Base-by-base conservation (phyloP, 2,888 invertebrate genomes). In the Lasioglossum villosulum region DNA sequence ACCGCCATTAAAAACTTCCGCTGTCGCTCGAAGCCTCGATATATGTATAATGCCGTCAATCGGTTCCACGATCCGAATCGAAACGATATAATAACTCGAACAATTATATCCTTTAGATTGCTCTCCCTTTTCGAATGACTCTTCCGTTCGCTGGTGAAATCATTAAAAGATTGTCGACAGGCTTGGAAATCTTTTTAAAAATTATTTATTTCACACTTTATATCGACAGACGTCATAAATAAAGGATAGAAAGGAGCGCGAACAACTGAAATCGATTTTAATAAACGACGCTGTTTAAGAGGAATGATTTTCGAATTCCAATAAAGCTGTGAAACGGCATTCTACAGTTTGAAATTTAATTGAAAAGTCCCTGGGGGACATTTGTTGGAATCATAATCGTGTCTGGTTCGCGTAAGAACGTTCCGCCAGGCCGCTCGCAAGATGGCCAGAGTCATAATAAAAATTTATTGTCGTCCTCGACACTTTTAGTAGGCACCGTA, bases 401-500 rank as follows among this genome's bases (percentile, higher is more conserved):
- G 34, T 23, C 30, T 27, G 42, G 37, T 34, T 14, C 23, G 34
- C 42, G 12, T 16, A n/a, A 48, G 78, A 45, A 56, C 75, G 34
- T 39, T 27, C 27, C 34, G 23, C 30, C n/a, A 56, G 42, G 59
- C n/a, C 14, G 19, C 63, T 37, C 68, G 23, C 37, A 37, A 68
- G 68, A 68, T 39, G 68, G 68, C 52, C 34, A 34, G 45, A 72
- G 76, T 71, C 73, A 73, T 75, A 71, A 78, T 68, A 76, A 68
- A 68, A 70, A 83, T 79, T 83, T 85, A 76, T 83, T 63, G 70
- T 27, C 27, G 34, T 19, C 27, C 30, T 66, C 72, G 78, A 84
- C 83, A 56, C 52, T 83, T 84, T 83, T 72, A 27, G 39, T 34
- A 66, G 82, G 63, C 73, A 45, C 42, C 39, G 48, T 27, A 30